Evolutionary conservation across 2,888 invertebrate genomes (phyloP).

Genomic region (Chaitophorus viminalis): DNA sequence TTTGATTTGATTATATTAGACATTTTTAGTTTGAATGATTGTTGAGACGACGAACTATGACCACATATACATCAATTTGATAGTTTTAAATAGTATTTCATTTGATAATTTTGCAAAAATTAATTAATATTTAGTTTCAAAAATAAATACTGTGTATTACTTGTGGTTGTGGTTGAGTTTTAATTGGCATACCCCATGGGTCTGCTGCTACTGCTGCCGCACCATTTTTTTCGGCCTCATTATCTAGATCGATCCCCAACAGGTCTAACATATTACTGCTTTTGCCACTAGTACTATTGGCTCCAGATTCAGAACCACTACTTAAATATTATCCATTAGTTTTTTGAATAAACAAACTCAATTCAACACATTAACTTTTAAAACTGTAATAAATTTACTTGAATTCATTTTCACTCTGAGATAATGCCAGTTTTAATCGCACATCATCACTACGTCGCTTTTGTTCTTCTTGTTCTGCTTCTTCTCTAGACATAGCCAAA

Average conservation of each 20-base stretch:
- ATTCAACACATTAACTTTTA: slow-evolving; percentile 27
- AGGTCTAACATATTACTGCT: slow-evolving; percentile 82
- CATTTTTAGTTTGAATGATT: too few relatives aligned
- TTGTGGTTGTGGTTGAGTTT: slow-evolving; percentile 43
- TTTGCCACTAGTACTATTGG: slow-evolving; percentile 50
- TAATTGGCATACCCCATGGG: slow-evolving; percentile 78
- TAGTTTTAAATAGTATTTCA: too few relatives aligned
- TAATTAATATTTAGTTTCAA: background rate
- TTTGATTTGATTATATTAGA: too few relatives aligned
- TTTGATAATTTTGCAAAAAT: background rate
- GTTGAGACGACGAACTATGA: background rate
- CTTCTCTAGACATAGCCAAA: slow-evolving; percentile 97
- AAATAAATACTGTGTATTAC: background rate
- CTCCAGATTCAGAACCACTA: slow-evolving; percentile 62
- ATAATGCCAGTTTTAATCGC: slow-evolving; percentile 91
- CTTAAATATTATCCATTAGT: slow-evolving; percentile 53
- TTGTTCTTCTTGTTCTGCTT: slow-evolving; percentile 96
- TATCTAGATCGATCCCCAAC: slow-evolving; percentile 76
- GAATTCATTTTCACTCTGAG: slow-evolving; percentile 93
- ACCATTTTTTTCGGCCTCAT: slow-evolving; percentile 68
- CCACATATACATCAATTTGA: background rate
- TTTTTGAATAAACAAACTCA: slow-evolving; percentile 31
- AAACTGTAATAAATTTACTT: slow-evolving; percentile 71
- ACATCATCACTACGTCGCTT: slow-evolving; percentile 95
- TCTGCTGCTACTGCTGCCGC: slow-evolving; percentile 71